These are phyloP conservation scores for Galaxea fascicularis DNA, from an alignment of 92 coral and sea anemone species.

Conservation along the genomic window DNA sequence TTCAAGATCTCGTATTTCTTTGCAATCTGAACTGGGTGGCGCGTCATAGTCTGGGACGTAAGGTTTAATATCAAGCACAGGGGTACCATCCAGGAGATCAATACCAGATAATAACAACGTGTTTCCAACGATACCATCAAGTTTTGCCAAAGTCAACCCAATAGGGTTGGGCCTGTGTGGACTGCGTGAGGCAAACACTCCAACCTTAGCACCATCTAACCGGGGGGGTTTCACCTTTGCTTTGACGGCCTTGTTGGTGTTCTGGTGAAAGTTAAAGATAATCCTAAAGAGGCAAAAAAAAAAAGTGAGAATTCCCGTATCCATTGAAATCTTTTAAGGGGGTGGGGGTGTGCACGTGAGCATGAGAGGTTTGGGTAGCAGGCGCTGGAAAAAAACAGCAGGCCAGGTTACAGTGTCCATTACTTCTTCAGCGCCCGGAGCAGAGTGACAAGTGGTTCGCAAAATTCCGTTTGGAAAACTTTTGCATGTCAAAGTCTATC, in stretches of 20 bases:
- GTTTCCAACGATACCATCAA: constrained; percentile 62
- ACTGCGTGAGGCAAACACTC: constrained; percentile 76
- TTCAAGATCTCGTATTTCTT: constrained; percentile 13
- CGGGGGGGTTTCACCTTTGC: constrained; percentile 78
- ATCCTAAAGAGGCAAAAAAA: constrained; percentile 43
- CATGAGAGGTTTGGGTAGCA: too few relatives aligned
- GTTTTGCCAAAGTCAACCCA: constrained; percentile 72
- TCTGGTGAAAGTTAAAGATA: constrained; percentile 71
- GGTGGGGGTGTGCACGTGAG: too few relatives aligned
- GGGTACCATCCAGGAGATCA: constrained; percentile 78
- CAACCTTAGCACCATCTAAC: constrained; percentile 72
- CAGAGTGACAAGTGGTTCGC: too few relatives aligned
- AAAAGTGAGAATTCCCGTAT: too few relatives aligned
- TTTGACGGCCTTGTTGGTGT: constrained; percentile 59
- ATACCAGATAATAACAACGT: constrained; percentile 66
- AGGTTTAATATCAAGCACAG: constrained; percentile 74
- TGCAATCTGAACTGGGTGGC: constrained; percentile 18
- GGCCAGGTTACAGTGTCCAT: too few relatives aligned
- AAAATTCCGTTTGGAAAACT: too few relatives aligned
- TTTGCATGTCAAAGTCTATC: too few relatives aligned
- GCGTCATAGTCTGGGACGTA: constrained; percentile 74
- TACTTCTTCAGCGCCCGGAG: too few relatives aligned
- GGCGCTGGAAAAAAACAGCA: too few relatives aligned
- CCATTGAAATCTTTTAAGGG: too few relatives aligned
- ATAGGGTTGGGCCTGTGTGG: constrained; percentile 84